Evolutionary conservation across 2,113 vertebrate genomes (phyloP).

Genomic region (Nesoenas mayeri): DNA sequence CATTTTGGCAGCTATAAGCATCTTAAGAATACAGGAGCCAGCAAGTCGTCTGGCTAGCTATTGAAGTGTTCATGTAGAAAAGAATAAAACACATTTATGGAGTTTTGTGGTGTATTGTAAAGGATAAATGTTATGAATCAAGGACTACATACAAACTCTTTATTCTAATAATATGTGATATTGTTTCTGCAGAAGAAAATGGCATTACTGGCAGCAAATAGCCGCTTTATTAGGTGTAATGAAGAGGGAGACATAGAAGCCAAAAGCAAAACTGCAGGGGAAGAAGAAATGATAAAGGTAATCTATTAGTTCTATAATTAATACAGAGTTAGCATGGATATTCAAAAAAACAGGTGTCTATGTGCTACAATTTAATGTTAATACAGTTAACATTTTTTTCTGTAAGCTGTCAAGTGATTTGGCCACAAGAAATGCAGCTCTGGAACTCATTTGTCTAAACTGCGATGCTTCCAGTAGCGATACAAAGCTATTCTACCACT

Average conservation of each 20-base stretch:
- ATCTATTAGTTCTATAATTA: not conserved
- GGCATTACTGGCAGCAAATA: slow-evolving; percentile 92
- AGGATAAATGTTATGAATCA: not conserved
- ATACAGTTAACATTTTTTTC: not conserved
- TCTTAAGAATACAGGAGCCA: not conserved
- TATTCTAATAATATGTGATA: not conserved
- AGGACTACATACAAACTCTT: not conserved
- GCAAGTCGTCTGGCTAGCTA: not conserved
- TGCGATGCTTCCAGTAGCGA: not conserved
- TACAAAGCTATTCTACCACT: not conserved
- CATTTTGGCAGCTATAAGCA: not conserved
- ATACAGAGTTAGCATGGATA: not conserved
- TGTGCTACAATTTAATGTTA: not conserved
- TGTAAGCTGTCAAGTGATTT: not conserved
- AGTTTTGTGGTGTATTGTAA: not conserved
- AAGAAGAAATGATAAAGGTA: slow-evolving; percentile 97
- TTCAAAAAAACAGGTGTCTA: not conserved
- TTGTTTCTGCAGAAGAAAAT: slow-evolving; percentile 84
- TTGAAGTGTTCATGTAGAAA: not conserved
- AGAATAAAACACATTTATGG: not conserved
- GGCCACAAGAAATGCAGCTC: not conserved
- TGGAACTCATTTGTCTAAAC: too few species aligned
- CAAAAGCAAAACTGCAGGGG: slow-evolving; percentile 88
- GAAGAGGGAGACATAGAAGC: slow-evolving; percentile 94
- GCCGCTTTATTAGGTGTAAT: slow-evolving; percentile 94